These are phyloP conservation scores for Drosophila bifasciata DNA, from an alignment of 1,140 invertebrate genomes.

Conservation along the genomic window DNA sequence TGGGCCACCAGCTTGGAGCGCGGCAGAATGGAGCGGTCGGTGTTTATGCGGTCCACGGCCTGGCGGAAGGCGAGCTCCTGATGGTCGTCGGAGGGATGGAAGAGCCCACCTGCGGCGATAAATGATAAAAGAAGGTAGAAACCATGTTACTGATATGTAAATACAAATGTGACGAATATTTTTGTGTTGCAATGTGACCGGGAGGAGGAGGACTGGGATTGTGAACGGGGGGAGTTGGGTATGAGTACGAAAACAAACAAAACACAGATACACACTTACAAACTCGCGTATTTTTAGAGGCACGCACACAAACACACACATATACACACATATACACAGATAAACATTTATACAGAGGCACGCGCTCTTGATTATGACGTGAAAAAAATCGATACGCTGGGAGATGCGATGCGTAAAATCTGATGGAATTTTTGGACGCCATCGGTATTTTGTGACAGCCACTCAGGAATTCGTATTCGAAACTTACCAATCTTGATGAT, in stretches of 20 bases:
- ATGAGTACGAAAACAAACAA: constrained; percentile 55
- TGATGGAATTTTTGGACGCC: constrained; percentile 15
- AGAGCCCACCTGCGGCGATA: constrained; percentile 90
- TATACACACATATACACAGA: constrained; percentile 39
- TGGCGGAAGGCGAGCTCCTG: constrained; percentile 95
- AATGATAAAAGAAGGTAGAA: background rate
- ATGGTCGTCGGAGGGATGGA: constrained; percentile 88
- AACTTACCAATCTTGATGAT: constrained; percentile 80
- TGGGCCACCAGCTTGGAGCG: constrained; percentile 92
- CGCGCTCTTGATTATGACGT: constrained; percentile 69
- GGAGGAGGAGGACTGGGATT: no score
- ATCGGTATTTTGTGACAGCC: background rate
- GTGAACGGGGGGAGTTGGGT: background rate
- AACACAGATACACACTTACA: constrained; percentile 21
- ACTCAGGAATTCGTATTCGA: background rate
- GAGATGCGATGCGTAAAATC: constrained; percentile 30
- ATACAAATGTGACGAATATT: constrained; percentile 10
- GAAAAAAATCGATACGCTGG: constrained; percentile 73
- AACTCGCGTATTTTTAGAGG: constrained; percentile 1
- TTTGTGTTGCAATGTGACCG: background rate
- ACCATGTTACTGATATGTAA: constrained; percentile 13
- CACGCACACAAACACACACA: constrained; percentile 38
- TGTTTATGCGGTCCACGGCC: constrained; percentile 95
- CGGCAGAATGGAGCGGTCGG: constrained; percentile 91
- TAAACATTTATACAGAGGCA: constrained; percentile 24